These are phyloP conservation scores for Thrips palmi DNA, from an alignment of 1,140 invertebrate species.

Conservation along the genomic window DNA sequence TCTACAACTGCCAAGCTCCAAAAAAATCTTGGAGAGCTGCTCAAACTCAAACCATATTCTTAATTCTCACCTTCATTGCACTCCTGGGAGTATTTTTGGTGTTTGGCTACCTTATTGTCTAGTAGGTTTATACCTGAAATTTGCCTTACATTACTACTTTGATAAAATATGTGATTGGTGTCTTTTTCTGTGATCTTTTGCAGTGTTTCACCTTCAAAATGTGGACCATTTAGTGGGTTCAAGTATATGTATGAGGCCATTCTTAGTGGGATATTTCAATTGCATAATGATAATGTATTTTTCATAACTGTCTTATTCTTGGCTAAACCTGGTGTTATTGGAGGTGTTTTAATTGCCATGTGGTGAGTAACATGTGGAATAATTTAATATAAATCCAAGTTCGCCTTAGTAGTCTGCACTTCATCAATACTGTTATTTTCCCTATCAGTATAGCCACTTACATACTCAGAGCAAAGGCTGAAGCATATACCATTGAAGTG, in stretches of 20 bases:
- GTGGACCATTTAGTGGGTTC: slow-evolving; percentile 35
- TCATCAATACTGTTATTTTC: no score
- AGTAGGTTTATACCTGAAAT: slow-evolving; percentile 20
- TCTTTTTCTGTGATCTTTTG: slow-evolving; percentile 14
- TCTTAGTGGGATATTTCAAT: slow-evolving; percentile 25
- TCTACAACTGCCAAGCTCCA: slow-evolving; percentile 35
- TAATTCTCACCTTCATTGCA: slow-evolving; percentile 42
- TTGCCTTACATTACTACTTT: slow-evolving; percentile 9
- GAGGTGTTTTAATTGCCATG: slow-evolving; percentile 30
- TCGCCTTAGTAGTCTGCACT: slow-evolving; percentile 13
- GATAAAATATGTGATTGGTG: no score
- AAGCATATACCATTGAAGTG: slow-evolving; percentile 41
- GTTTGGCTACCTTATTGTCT: slow-evolving; percentile 36
- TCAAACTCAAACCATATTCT: slow-evolving; percentile 48
- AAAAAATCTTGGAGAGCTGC: slow-evolving; percentile 44
- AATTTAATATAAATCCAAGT: slow-evolving; percentile 7
- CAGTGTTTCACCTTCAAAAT: slow-evolving; percentile 27
- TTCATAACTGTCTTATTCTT: slow-evolving; percentile 25
- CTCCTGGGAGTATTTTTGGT: slow-evolving; percentile 33
- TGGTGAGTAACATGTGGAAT: slow-evolving; percentile 25
- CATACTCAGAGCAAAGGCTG: slow-evolving; percentile 39
- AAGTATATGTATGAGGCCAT: slow-evolving; percentile 28
- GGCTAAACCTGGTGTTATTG: slow-evolving; percentile 31
- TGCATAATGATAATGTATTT: slow-evolving; percentile 22
- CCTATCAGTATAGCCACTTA: no score